phyloP scores from a whole-genome alignment of 2,888 invertebrate species.

The Rhingia rostrata region DNA sequence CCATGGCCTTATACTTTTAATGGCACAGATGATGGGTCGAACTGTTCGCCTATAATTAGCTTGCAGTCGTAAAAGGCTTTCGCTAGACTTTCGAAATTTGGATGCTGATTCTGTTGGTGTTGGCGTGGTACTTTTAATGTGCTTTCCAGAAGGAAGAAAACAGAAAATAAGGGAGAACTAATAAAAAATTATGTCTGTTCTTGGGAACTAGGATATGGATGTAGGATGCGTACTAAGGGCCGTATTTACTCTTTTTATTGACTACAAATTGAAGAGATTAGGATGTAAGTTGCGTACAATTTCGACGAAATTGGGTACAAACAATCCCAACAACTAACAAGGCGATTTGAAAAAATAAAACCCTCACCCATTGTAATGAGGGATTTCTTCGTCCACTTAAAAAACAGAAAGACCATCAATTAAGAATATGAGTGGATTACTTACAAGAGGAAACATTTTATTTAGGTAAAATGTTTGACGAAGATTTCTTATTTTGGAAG shows the following conservation, averaged over 20 bases:
- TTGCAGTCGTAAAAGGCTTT: constrained; percentile 67
- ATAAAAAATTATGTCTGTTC: constrained; percentile 67
- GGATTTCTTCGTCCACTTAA: too few species aligned
- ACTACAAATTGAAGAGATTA: constrained; percentile 66
- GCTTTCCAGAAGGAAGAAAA: constrained; percentile 33
- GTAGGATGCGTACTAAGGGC: constrained; percentile 9
- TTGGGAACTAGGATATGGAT: constrained; percentile 30
- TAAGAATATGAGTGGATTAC: too few species aligned
- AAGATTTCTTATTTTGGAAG: too few species aligned
- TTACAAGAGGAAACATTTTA: too few species aligned
- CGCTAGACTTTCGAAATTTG: constrained; percentile 51
- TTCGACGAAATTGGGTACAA: constrained; percentile 20
- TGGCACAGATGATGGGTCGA: constrained; percentile 57
- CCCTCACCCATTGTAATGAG: too few species aligned
- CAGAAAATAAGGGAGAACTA: constrained; percentile 16
- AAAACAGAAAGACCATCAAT: too few species aligned
- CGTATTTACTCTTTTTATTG: constrained; percentile 65
- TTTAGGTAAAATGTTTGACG: too few species aligned
- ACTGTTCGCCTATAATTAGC: constrained; percentile 72
- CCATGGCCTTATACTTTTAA: constrained; percentile 43
- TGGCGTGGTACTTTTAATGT: constrained; percentile 57
- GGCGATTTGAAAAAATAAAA: too few species aligned
- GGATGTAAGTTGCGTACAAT: constrained; percentile 42
- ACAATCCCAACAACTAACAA: not conserved
- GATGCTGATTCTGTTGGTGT: constrained; percentile 47